Percentiles rank a stretch among this genome's conserved stretches.
phyloP scores from a whole-genome alignment of 2,797 vertebrate genomes.

The Gadopsis bispinosus region DNA sequence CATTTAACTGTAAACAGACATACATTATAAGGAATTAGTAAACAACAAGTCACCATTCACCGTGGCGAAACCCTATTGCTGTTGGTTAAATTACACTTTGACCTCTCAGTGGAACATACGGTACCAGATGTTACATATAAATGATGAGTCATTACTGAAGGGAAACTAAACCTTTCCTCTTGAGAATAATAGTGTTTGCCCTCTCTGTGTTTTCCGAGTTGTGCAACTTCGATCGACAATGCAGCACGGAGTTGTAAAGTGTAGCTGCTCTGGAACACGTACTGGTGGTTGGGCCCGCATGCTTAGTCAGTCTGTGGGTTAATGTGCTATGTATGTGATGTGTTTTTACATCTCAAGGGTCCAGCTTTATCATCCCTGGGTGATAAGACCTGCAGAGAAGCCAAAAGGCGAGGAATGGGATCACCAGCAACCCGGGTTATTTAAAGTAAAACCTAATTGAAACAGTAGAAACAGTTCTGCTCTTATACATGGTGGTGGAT shows the following conservation, averaged over 20 bases:
- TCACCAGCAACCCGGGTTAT: conserved; percentile 70
- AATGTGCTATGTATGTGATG: conserved; percentile 45
- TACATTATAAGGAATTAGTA: neutral
- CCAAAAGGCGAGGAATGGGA: conserved; percentile 62
- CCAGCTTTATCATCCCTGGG: conserved; percentile 71
- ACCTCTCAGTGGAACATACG: neutral
- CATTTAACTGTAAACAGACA: neutral
- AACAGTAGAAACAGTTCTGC: conserved; percentile 63
- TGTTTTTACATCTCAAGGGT: conserved; percentile 63
- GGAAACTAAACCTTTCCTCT: neutral
- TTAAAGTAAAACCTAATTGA: conserved; percentile 80
- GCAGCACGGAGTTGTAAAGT: neutral
- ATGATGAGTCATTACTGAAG: neutral
- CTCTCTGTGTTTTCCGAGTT: neutral
- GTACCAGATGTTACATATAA: neutral
- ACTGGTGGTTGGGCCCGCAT: neutral
- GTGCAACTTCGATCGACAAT: neutral
- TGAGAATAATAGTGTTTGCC: neutral
- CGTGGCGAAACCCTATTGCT: neutral
- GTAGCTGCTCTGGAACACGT: neutral
- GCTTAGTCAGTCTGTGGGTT: conserved; percentile 40
- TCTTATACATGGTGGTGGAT: conserved; percentile 32
- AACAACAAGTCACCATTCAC: neutral
- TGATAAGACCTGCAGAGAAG: conserved; percentile 62
- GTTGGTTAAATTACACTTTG: neutral